Evolutionary conservation across 37 sponge, comb jelly and placozoan species (phyloP).

Genomic region (Chondrilla cf. caribensis): DNA sequence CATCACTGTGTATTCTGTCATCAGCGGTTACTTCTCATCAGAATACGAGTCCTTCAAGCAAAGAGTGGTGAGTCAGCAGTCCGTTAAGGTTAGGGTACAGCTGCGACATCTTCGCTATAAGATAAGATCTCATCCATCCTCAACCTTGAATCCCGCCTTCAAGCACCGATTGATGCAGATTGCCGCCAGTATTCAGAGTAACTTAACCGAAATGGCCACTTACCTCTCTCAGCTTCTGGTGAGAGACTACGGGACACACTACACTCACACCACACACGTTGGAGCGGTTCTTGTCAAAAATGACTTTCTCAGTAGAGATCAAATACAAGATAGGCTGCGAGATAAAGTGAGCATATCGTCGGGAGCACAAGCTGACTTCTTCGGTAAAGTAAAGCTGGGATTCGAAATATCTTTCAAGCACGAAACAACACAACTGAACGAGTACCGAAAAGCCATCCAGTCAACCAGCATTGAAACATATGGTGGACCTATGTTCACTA

Average conservation of each 20-base stretch:
- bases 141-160: constrained; percentile 46
- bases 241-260: constrained; percentile 78
- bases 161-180: constrained; percentile 60
- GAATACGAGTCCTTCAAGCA: constrained; percentile 41
- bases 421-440: neutral
- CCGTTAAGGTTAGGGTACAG: constrained; percentile 49
- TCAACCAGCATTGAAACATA: constrained; percentile 22
- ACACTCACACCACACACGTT: constrained; percentile 45
- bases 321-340: neutral
- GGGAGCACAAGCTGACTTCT: constrained; percentile 60
- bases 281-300: constrained; percentile 59
- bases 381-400: constrained; percentile 27
- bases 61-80: constrained; percentile 34
- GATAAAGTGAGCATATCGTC: constrained; percentile 7
- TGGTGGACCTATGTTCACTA: constrained; percentile 66
- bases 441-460: neutral
- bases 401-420: neutral
- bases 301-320: constrained; percentile 19
- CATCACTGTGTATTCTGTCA: constrained; percentile 25
- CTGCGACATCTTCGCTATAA: constrained; percentile 46
- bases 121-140: constrained; percentile 39
- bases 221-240: constrained; percentile 67
- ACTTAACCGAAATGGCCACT: constrained; percentile 43
- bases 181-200: constrained; percentile 61
- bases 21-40: constrained; percentile 59